Base-by-base conservation (phyloP, 2,113 vertebrate species). In the Nycticryphes semicollaris region DNA sequence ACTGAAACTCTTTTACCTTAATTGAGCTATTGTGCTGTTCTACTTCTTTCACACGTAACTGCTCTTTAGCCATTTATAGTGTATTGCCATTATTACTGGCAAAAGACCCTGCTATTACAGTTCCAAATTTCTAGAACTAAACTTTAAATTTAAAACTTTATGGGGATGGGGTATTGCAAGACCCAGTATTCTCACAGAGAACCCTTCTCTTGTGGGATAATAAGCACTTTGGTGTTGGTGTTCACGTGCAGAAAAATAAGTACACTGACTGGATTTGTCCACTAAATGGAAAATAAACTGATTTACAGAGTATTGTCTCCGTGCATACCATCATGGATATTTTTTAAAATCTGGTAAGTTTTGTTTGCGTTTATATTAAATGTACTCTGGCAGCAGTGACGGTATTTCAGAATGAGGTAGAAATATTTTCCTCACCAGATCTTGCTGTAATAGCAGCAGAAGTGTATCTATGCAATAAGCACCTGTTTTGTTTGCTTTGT, bases 281-380 rank as follows among this genome's bases (percentile, higher is more conserved):
- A 79, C 78, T 81, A 94, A 94, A 59, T 95, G 95, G 91, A 95
- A 97, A 98, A 97, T 97, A 97, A 98, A 97, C 95, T 97, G 84
- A 94, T 97, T 96, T 96, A 92, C 82, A 94, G 96, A 97, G 73
- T 93, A 50, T 84, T 96, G 93, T 93, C 69, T 96, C 93, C 88
- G 60, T 97, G 80, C 84, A 39, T 94, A 95, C 43, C 94, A 86
- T 93, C 77, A 67, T 69, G 89, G 77, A 30, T 95, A 80, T 78
- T 92, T 84, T 94, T 97, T 70, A 43, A 80, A 93, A 93, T 47
- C 11, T 35, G 33, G 6, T 77, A 56, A 43, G 33, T 56, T 91
- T 84, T 93, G 53, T 70, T 95, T 86, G 25, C 47, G 18, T 91
- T 87, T 80, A 10, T 59, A 47, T 69, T 68, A 53, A 64, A 41